A percentile compares a stretch with the other conserved stretches of the same genome.
Evolutionary conservation across 1,140 invertebrate genomes (phyloP).

Genomic region (Tigriopus japonicus): DNA sequence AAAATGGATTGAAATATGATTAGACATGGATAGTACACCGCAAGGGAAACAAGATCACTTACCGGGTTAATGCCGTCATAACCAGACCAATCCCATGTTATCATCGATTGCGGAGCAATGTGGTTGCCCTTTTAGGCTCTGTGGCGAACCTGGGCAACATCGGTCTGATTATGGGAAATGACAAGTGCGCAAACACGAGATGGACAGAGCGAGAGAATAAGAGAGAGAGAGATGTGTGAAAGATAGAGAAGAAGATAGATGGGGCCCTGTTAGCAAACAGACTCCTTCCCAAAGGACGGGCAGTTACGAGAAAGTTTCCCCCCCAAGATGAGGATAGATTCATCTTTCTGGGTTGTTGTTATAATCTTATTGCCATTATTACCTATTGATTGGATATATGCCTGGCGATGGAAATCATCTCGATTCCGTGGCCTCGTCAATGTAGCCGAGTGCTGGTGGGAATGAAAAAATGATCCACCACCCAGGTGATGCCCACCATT

Average conservation of each 20-base stretch:
- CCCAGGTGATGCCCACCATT: too few species aligned
- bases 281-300: background rate
- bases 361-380: background rate
- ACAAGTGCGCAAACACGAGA: background rate
- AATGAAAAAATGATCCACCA: background rate
- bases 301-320: background rate
- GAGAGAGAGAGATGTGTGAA: background rate
- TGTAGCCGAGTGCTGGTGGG: background rate
- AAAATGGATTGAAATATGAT: background rate
- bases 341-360: too few species aligned
- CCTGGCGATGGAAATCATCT: background rate
- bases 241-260: background rate
- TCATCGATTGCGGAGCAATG: too few species aligned
- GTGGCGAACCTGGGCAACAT: background rate
- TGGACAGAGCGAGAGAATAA: background rate
- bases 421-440: background rate
- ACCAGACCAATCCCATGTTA: background rate
- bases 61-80: background rate
- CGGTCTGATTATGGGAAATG: background rate
- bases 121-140: too few species aligned
- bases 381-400: background rate
- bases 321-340: too few species aligned
- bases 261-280: background rate
- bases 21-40: too few species aligned
- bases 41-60: background rate